These are phyloP conservation scores for Chinchilla lanigera DNA, from an alignment of 2,113 vertebrate genomes.

Conservation along the genomic window DNA sequence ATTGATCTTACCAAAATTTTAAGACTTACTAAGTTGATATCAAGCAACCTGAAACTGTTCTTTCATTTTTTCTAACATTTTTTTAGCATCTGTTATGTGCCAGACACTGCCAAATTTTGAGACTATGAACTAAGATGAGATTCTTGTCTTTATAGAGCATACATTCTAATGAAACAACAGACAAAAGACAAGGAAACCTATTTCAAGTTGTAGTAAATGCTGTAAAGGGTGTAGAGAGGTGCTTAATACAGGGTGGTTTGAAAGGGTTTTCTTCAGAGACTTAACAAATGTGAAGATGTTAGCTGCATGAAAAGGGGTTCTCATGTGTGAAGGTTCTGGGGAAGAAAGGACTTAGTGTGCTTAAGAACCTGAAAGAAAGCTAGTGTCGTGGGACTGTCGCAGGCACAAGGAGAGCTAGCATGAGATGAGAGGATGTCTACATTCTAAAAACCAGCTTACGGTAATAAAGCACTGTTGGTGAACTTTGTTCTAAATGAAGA, in stretches of 20 bases:
- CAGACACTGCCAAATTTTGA: not conserved
- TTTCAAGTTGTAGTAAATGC: not conserved
- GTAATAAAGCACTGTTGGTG: not conserved
- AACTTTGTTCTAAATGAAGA: not conserved
- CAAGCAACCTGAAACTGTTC: not conserved
- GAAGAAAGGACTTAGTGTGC: not conserved
- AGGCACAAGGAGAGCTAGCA: not conserved
- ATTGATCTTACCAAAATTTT: slow-evolving; percentile 11
- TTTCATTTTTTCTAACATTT: slow-evolving; percentile 23
- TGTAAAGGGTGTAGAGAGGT: not conserved
- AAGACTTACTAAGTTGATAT: not conserved
- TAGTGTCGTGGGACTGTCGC: not conserved
- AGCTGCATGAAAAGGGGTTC: not conserved
- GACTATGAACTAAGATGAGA: not conserved
- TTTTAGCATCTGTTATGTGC: not conserved
- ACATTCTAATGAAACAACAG: not conserved
- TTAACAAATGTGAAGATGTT: not conserved
- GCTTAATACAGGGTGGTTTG: not conserved
- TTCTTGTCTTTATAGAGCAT: not conserved
- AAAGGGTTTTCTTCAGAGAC: not conserved
- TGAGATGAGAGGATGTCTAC: not conserved
- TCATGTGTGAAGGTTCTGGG: not conserved
- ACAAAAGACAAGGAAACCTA: not conserved
- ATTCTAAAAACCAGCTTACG: not conserved
- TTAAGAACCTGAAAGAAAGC: not conserved